Percentiles rank a stretch among this genome's conserved stretches.
Conservation (phyloP, 2,797 vertebrate genomes). For the Anguilla anguilla region DNA sequence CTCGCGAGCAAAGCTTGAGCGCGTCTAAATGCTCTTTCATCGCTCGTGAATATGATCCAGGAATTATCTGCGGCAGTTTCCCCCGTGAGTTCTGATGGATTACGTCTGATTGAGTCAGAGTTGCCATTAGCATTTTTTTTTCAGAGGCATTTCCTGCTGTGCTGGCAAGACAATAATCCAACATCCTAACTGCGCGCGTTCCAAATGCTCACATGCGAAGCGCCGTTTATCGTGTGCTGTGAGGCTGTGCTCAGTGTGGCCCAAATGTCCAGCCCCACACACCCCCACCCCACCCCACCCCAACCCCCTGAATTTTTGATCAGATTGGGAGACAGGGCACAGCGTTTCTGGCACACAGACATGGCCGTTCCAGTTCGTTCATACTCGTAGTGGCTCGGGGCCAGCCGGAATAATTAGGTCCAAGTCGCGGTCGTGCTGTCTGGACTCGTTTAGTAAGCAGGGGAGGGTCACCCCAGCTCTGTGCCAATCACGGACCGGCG, state of each 20-base stretch:
- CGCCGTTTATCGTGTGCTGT: neutral
- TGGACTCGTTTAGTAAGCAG: neutral
- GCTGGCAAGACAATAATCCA: slow-evolving; percentile 31
- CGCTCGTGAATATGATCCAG: slow-evolving; percentile 38
- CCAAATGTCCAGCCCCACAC: neutral
- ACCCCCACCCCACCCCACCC: neutral
- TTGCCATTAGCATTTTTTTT: slow-evolving; percentile 38
- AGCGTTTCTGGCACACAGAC: neutral
- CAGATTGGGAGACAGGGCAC: neutral
- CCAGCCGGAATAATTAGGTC: neutral
- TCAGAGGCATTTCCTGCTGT: slow-evolving; percentile 35
- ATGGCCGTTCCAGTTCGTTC: neutral
- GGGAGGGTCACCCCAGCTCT: neutral
- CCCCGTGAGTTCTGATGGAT: slow-evolving; percentile 45
- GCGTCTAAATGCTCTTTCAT: slow-evolving; percentile 48
- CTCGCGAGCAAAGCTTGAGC: slow-evolving; percentile 41
- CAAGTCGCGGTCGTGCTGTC: slow-evolving; percentile 34
- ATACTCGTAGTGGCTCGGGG: neutral
- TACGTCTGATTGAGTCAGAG: slow-evolving; percentile 52
- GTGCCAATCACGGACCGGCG: neutral
- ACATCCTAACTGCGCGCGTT: neutral
- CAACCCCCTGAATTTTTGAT: neutral
- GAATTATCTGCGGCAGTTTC: slow-evolving; percentile 36
- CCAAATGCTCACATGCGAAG: neutral
- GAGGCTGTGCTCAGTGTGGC: neutral